Base-by-base conservation (phyloP, 2,797 vertebrate genomes). In the Poecilia wingei region DNA sequence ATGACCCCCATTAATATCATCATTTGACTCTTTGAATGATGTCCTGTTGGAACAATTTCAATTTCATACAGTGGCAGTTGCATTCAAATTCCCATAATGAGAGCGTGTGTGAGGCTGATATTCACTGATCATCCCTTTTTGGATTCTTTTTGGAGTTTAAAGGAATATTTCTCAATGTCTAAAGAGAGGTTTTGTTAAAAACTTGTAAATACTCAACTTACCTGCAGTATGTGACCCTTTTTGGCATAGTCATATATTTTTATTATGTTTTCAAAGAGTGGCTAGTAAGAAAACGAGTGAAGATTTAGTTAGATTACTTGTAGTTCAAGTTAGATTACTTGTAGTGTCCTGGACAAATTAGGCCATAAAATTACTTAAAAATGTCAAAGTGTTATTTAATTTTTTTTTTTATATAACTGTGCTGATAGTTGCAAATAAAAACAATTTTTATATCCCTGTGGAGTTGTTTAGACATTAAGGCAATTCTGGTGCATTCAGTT, bases 1-100 rank as follows among this genome's bases (percentile, higher is more conserved):
- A 83, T 82, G 85, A 79, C 79, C 57, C 14, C 43, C 79, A 91
- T 92, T 87, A 87, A 89, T 91, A 88, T 88, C 75, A 68, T 73
- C 70, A 16, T 66, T 82, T 79, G 57, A 88, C 71, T 86, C 87
- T 85, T 86, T 89, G 84, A 92, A 80, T 80, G 85, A 87, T 86
- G 83, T 75, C 75, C 53, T 73, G 80, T 91, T 87, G 77, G 74
- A 68, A 76, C 61, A 79, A 45, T 88, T 76, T 75, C 77, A 41
- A 85, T 85, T 88, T 85, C 14, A 83, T 75, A 47, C 66, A 16
- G 18, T 73, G 36, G 55, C 69, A 83, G 69, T 77, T 59, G 81
- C 64, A 39, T 53, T 74, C 0, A 46, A 45, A 36, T 78, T 55
- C 12, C 75, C 36, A 3, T 53, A 75, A 83, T 79, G 47, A 82